phyloP scores from a whole-genome alignment of 2,113 vertebrate species.

The Spermophilus dauricus region DNA sequence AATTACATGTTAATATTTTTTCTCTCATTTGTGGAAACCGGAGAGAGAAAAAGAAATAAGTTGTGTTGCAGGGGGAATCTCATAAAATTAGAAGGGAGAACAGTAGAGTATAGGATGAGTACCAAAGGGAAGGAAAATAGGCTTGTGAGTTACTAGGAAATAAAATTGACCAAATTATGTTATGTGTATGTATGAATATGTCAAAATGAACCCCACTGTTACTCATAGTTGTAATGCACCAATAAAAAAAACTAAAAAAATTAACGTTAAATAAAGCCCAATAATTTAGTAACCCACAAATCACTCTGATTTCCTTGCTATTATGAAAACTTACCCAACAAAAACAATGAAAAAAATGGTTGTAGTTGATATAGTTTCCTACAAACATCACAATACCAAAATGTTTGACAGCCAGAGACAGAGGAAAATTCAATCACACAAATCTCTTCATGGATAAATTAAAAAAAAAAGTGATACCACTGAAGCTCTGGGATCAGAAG shows the following conservation, averaged over 20 bases:
- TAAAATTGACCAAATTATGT: no score
- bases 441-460: conserved; percentile 56
- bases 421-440: conserved; percentile 65
- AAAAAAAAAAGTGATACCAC: conserved; percentile 30
- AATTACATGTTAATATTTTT: conserved; percentile 33
- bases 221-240: no score
- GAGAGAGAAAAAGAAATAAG: no score
- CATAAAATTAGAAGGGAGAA: no score
- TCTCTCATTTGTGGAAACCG: no score
- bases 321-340: conserved; percentile 29
- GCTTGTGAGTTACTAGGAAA: no score
- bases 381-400: conserved; percentile 46
- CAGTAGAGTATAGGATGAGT: no score
- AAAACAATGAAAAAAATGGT: neutral
- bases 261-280: conserved; percentile 63
- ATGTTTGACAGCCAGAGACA: conserved; percentile 31
- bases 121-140: no score
- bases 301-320: conserved; percentile 32
- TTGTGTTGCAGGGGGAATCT: no score
- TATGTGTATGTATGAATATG: no score
- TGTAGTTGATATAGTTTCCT: neutral
- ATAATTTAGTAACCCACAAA: conserved; percentile 67
- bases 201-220: no score
- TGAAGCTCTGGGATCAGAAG: conserved; percentile 1
- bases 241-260: neutral